Conservation (phyloP, 2,888 invertebrate species). For the Mesorhabditis belari region DNA sequence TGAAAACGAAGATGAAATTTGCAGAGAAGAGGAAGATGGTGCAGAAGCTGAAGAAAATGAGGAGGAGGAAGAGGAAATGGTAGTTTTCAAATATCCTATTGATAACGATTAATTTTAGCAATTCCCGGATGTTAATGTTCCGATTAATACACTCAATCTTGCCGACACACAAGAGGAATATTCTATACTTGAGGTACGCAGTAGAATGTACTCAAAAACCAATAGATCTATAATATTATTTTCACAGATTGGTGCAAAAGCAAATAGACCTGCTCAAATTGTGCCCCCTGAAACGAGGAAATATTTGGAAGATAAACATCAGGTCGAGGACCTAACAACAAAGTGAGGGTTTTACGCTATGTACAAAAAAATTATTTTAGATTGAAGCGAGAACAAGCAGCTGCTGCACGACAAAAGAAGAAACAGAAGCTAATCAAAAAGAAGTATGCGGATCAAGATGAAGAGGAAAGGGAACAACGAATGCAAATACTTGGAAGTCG, state of each 20-base stretch:
- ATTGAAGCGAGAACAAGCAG: slow-evolving; percentile 3
- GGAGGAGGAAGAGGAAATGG: slow-evolving; percentile 36
- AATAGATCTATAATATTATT: no score
- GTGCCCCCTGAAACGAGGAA: slow-evolving; percentile 6
- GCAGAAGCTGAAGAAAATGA: slow-evolving; percentile 53
- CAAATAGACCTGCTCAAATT: background rate
- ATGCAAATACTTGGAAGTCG: slow-evolving; percentile 65
- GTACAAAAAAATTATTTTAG: background rate
- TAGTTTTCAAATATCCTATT: no score
- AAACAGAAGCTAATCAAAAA: slow-evolving; percentile 76
- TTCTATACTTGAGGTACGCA: slow-evolving; percentile 27
- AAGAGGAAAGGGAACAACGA: slow-evolving; percentile 77
- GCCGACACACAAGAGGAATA: slow-evolving; percentile 25
- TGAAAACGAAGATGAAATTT: slow-evolving; percentile 37
- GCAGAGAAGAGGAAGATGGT: slow-evolving; percentile 45
- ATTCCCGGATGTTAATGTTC: slow-evolving; percentile 55
- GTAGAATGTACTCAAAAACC: background rate
- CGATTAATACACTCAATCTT: slow-evolving; percentile 47
- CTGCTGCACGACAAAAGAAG: slow-evolving; percentile 54
- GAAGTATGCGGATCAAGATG: slow-evolving; percentile 92
- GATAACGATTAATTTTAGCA: no score
- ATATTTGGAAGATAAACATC: slow-evolving; percentile 22
- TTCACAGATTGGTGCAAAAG: background rate
- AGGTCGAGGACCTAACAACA: slow-evolving; percentile 8
- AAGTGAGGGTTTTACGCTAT: background rate